A percentile compares a stretch with the other conserved stretches of the same genome.
Conservation (phyloP, 2,113 vertebrate genomes). For the Melospiza georgiana region DNA sequence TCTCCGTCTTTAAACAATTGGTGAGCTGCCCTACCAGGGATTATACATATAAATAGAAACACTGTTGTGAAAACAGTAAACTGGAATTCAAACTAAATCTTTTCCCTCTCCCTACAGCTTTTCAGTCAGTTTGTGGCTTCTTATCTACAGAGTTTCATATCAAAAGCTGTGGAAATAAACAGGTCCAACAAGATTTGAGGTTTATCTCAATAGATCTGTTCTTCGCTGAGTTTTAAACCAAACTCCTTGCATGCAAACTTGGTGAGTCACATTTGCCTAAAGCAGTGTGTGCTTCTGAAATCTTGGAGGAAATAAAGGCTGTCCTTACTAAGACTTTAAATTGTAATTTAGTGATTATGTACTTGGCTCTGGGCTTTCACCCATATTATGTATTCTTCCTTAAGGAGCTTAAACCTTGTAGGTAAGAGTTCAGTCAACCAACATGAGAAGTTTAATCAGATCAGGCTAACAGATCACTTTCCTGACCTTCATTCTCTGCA, state of each 20-base stretch:
- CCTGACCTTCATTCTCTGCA: background rate
- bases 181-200: conserved; percentile 5
- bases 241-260: background rate
- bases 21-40: background rate
- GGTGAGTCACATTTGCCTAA: background rate
- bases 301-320: background rate
- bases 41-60: background rate
- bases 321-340: background rate
- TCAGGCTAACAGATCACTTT: background rate
- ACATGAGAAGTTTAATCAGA: background rate
- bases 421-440: background rate
- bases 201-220: background rate
- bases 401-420: background rate
- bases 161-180: background rate
- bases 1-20: background rate
- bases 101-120: background rate
- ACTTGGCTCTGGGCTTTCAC: background rate
- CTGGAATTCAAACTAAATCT: background rate
- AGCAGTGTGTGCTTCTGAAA: background rate
- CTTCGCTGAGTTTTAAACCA: background rate
- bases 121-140: background rate
- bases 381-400: background rate
- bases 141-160: background rate
- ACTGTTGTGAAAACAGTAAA: background rate
- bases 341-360: background rate